A percentile compares a stretch with the other conserved stretches of the same genome.
Conservation (phyloP, 2,888 invertebrate species). For the Drosophila affinis region DNA sequence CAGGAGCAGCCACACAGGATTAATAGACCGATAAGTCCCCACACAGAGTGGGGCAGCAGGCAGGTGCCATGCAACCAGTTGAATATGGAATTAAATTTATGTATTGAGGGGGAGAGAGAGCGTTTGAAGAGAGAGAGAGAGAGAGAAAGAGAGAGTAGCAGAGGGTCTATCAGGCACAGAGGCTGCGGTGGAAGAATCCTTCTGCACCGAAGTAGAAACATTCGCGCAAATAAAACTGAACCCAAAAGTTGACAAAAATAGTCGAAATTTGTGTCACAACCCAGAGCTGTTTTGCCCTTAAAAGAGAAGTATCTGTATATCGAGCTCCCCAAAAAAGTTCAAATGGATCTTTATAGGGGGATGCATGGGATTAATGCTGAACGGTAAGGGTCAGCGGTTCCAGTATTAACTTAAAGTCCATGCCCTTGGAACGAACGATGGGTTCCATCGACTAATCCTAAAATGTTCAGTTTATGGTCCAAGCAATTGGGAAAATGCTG, state of each 20-base stretch:
- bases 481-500: conserved; percentile 45
- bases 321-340: not conserved
- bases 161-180: not conserved
- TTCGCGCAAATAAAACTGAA: not conserved
- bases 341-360: no score
- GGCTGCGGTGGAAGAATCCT: not conserved
- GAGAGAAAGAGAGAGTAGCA: conserved; percentile 1
- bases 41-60: not conserved
- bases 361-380: not conserved
- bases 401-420: conserved; percentile 21
- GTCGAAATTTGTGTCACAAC: not conserved
- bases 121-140: not conserved
- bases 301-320: conserved; percentile 6
- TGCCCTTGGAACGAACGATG: conserved; percentile 31
- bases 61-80: conserved; percentile 60
- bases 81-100: conserved; percentile 54
- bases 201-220: not conserved
- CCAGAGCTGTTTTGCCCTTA: conserved; percentile 11
- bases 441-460: conserved; percentile 47
- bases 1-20: not conserved
- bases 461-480: conserved; percentile 64
- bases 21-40: not conserved
- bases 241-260: not conserved
- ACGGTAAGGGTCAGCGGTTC: not conserved
- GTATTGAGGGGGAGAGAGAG: conserved; percentile 4